These are phyloP conservation scores for Epiblema foenella DNA, from an alignment of 2,888 invertebrate genomes.

Conservation along the genomic window DNA sequence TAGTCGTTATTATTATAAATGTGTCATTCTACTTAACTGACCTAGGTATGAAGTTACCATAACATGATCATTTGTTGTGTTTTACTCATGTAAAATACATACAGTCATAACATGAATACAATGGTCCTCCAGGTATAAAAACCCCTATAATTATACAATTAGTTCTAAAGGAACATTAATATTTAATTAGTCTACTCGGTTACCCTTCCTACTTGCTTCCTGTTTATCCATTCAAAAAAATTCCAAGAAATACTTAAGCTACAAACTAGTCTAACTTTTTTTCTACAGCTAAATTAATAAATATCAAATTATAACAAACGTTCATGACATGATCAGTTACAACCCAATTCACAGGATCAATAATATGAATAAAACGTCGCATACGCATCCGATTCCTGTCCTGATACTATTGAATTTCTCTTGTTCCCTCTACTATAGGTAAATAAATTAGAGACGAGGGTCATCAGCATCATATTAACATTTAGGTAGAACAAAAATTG, in stretches of 20 bases:
- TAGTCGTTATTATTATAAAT: no score
- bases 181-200: background rate
- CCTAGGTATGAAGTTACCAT: no score
- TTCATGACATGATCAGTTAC: constrained; percentile 23
- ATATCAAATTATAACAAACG: constrained; percentile 2
- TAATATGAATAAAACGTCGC: constrained; percentile 32
- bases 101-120: no score
- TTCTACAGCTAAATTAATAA: background rate
- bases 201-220: background rate
- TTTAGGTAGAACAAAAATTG: constrained; percentile 61
- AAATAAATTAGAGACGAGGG: constrained; percentile 70
- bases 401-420: constrained; percentile 47
- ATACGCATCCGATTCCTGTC: constrained; percentile 32
- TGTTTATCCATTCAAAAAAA: background rate
- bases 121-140: no score
- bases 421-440: constrained; percentile 63
- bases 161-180: background rate
- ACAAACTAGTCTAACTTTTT: background rate
- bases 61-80: no score
- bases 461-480: constrained; percentile 65
- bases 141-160: background rate
- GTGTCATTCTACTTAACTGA: no score
- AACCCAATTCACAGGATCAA: constrained; percentile 34
- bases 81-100: no score
- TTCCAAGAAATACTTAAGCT: background rate